Evolutionary conservation across 2,113 vertebrate genomes (phyloP).

Genomic region (Tretioscincus oriximinensis): DNA sequence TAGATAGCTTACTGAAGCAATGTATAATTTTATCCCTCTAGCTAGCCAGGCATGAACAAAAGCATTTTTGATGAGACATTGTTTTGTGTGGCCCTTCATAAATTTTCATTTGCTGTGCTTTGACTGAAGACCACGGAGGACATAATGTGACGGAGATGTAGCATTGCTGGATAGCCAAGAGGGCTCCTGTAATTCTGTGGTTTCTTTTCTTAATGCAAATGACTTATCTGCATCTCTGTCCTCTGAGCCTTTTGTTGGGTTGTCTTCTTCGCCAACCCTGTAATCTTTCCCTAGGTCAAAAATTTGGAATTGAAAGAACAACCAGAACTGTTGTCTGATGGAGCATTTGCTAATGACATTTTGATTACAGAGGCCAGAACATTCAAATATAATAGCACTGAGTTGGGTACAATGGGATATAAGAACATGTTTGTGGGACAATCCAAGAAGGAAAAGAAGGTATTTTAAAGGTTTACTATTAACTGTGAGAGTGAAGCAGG

Average conservation of each 20-base stretch:
- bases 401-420: neutral
- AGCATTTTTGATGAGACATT: conserved; percentile 49
- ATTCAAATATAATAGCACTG: conserved; percentile 25
- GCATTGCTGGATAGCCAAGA: conserved; percentile 2
- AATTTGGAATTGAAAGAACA: conserved; percentile 11
- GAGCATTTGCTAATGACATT: conserved; percentile 22
- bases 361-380: conserved; percentile 31
- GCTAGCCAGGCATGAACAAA: conserved; percentile 48
- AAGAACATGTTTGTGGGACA: conserved; percentile 38
- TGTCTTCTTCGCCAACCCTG: conserved; percentile 10
- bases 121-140: conserved; percentile 50
- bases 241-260: conserved; percentile 24
- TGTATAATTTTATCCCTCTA: conserved; percentile 64
- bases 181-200: conserved; percentile 35
- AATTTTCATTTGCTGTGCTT: conserved; percentile 51
- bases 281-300: conserved; percentile 35
- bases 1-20: conserved; percentile 64
- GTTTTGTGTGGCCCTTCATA: conserved; percentile 54
- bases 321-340: conserved; percentile 35
- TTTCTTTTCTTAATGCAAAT: conserved; percentile 44
- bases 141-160: conserved; percentile 31
- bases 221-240: neutral
- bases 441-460: conserved; percentile 17
- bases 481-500: neutral
- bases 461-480: conserved; percentile 34